phyloP scores from a whole-genome alignment of 2,113 vertebrate species.

The Salvator merianae region DNA sequence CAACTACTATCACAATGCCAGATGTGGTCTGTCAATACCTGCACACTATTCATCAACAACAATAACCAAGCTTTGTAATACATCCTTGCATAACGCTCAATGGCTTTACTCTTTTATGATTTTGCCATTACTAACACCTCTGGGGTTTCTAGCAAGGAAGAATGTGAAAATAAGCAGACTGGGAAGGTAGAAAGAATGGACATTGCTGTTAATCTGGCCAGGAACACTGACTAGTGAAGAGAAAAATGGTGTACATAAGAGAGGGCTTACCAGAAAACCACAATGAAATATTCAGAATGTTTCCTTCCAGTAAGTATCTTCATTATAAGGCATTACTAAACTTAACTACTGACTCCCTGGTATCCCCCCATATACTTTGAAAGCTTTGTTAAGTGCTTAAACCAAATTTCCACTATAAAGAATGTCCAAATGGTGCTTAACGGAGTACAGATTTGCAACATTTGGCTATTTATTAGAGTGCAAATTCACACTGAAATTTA shows the following conservation, averaged over 20 bases:
- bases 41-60: background rate
- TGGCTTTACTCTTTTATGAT: background rate
- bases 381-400: background rate
- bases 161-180: background rate
- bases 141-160: background rate
- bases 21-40: background rate
- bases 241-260: background rate
- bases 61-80: background rate
- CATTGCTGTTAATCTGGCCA: background rate
- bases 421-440: background rate
- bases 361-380: background rate
- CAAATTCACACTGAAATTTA: conserved; percentile 6
- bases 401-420: background rate
- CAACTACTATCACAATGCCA: background rate
- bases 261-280: background rate
- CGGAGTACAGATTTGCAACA: background rate
- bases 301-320: too few relatives aligned
- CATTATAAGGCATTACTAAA: background rate
- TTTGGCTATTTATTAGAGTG: background rate
- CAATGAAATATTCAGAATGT: background rate
- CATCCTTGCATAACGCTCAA: too few relatives aligned
- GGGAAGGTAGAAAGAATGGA: background rate
- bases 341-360: background rate
- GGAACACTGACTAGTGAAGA: background rate
- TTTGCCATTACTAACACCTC: background rate